Conservation (phyloP, 2,888 invertebrate species). For the Orthosia gracilis region DNA sequence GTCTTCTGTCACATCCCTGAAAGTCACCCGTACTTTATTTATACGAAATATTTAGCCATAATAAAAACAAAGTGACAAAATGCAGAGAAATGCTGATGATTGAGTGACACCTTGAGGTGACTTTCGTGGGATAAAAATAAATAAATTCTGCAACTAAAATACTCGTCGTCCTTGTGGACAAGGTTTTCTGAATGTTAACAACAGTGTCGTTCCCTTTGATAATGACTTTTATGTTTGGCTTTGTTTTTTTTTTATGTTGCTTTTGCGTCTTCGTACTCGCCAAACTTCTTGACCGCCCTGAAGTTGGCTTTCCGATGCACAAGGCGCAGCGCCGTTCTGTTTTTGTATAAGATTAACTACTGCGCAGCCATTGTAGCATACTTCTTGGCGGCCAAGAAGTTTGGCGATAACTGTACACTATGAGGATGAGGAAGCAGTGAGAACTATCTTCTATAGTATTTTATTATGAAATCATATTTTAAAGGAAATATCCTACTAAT, state of each 20-base stretch:
- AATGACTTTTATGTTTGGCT: not conserved
- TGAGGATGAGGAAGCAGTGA: not conserved
- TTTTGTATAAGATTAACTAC: too few relatives aligned
- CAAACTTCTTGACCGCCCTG: too few relatives aligned
- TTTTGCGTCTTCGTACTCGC: too few relatives aligned
- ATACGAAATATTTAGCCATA: slow-evolving; percentile 19
- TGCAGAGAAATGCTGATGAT: slow-evolving; percentile 28
- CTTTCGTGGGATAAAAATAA: slow-evolving; percentile 46
- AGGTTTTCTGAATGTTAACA: slow-evolving; percentile 25
- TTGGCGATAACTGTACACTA: not conserved
- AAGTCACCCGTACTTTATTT: slow-evolving; percentile 63
- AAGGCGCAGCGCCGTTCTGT: too few relatives aligned
- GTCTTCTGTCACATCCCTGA: slow-evolving; percentile 94
- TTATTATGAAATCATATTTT: not conserved
- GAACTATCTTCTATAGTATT: not conserved
- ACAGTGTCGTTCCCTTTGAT: slow-evolving; percentile 23
- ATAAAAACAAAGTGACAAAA: not conserved
- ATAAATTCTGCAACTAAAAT: slow-evolving; percentile 43
- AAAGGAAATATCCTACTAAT: not conserved
- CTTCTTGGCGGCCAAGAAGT: too few relatives aligned
- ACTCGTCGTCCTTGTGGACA: slow-evolving; percentile 41
- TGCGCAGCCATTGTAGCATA: too few relatives aligned
- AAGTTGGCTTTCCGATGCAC: too few relatives aligned
- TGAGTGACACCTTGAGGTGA: slow-evolving; percentile 44
- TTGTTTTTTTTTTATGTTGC: not conserved